Evolutionary conservation across 2,113 vertebrate genomes (phyloP).

Genomic region (Jacana jacana): DNA sequence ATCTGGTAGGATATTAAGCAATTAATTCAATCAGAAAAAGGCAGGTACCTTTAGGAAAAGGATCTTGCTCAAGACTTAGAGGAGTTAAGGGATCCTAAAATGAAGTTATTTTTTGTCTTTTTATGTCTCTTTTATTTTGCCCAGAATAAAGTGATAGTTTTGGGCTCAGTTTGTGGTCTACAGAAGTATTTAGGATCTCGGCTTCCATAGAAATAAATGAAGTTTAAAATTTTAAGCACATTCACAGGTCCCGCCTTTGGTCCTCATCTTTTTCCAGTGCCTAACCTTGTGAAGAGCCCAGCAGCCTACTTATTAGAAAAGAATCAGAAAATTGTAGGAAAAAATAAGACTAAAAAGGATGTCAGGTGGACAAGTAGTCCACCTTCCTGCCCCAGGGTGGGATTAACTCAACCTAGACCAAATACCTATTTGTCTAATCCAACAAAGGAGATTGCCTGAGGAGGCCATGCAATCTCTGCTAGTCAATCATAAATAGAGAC

Average conservation of each 20-base stretch:
- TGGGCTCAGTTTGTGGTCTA: background rate
- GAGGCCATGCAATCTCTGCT: conserved; percentile 12
- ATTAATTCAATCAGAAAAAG: background rate
- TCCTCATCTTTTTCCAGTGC: background rate
- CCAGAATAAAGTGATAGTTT: background rate
- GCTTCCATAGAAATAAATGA: background rate
- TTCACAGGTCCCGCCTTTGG: background rate
- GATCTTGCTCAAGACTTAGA: background rate
- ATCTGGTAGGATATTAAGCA: background rate
- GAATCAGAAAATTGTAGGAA: background rate
- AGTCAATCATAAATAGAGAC: conserved; percentile 63
- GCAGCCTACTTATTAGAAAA: background rate
- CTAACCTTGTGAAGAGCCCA: background rate
- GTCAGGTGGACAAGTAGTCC: conserved; percentile 38
- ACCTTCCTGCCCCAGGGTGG: conserved; percentile 9
- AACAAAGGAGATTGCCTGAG: conserved; percentile 22
- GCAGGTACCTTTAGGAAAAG: background rate
- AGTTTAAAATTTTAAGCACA: background rate
- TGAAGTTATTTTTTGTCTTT: background rate
- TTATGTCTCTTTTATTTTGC: background rate
- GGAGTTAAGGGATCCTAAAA: background rate
- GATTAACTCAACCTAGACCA: conserved; percentile 46
- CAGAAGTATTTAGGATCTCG: background rate
- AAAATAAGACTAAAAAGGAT: conserved; percentile 6
- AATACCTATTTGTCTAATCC: conserved; percentile 49